Evolutionary conservation across 1,140 invertebrate genomes (phyloP).

Genomic region (Conopomorpha cramerella): DNA sequence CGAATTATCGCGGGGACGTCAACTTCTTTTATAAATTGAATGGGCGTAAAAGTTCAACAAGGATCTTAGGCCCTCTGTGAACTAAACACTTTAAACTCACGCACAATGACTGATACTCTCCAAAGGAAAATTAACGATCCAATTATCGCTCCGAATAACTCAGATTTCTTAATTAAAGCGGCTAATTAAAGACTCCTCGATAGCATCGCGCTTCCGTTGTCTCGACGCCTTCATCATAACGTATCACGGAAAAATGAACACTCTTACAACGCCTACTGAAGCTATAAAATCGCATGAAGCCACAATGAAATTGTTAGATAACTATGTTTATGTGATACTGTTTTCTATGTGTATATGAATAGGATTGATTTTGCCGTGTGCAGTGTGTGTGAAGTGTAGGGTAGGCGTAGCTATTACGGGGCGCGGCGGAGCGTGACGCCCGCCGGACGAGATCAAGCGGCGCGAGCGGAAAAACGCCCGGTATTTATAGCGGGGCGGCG

Average conservation of each 20-base stretch:
- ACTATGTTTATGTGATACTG: neutral
- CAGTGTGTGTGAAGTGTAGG: conserved; percentile 9
- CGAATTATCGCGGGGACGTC: too few species aligned
- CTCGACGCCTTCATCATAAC: conserved; percentile 22
- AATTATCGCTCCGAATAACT: conserved; percentile 32
- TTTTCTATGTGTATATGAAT: neutral
- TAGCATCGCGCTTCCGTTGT: conserved; percentile 36
- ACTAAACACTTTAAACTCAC: too few species aligned
- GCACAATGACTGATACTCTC: conserved; percentile 1
- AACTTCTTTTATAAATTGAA: too few species aligned
- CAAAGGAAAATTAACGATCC: conserved; percentile 19
- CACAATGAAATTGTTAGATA: neutral
- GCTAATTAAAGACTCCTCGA: conserved; percentile 33
- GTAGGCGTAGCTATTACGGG: conserved; percentile 31
- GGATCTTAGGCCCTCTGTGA: too few species aligned
- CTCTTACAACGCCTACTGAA: conserved; percentile 4
- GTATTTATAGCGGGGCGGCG: neutral
- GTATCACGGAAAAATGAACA: conserved; percentile 5
- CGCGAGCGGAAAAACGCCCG: conserved; percentile 2
- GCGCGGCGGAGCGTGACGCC: conserved; percentile 31
- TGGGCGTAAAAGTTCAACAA: too few species aligned
- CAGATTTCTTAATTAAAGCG: conserved; percentile 37
- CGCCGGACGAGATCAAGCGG: conserved; percentile 35
- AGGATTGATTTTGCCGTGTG: conserved; percentile 3
- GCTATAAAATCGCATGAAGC: conserved; percentile 1